Percentiles rank a stretch among this genome's conserved stretches.
Conservation (phyloP, 2,888 invertebrate species). For the Heliothis peltigera region DNA sequence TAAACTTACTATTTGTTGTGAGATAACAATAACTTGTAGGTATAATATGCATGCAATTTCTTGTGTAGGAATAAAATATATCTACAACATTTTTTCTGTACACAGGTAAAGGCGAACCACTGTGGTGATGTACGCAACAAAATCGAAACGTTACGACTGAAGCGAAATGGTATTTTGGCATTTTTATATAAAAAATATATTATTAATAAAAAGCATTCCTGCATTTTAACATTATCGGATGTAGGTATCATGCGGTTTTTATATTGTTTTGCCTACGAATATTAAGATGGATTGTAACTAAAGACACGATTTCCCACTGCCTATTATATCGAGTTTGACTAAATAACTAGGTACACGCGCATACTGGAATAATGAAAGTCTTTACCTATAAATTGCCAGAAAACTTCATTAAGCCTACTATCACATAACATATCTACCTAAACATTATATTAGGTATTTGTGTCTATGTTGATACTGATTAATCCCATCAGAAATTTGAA, state of each 20-base stretch:
- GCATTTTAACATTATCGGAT: slow-evolving; percentile 50
- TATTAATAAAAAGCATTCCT: slow-evolving; percentile 72
- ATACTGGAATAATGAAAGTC: slow-evolving; percentile 16
- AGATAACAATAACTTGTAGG: slow-evolving; percentile 80
- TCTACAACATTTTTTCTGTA: slow-evolving; percentile 52
- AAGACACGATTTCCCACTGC: slow-evolving; percentile 42
- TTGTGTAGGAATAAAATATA: slow-evolving; percentile 11
- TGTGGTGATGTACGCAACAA: slow-evolving; percentile 71
- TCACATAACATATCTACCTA: too few relatives aligned
- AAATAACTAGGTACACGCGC: background rate
- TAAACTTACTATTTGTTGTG: slow-evolving; percentile 89
- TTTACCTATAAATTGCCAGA: background rate
- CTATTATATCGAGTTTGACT: slow-evolving; percentile 32
- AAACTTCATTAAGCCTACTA: too few relatives aligned
- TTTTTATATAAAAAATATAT: slow-evolving; percentile 50
- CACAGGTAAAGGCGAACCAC: slow-evolving; percentile 78
- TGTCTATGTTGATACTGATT: background rate
- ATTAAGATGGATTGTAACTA: slow-evolving; percentile 19
- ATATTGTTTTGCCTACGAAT: slow-evolving; percentile 34
- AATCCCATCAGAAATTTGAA: background rate
- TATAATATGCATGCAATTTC: slow-evolving; percentile 52
- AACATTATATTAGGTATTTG: too few relatives aligned
- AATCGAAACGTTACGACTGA: slow-evolving; percentile 52
- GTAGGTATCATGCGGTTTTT: slow-evolving; percentile 43
- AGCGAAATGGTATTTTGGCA: slow-evolving; percentile 55